Evolutionary conservation across 2,113 vertebrate genomes (phyloP).

Genomic region (Cyprinodon variegatus): DNA sequence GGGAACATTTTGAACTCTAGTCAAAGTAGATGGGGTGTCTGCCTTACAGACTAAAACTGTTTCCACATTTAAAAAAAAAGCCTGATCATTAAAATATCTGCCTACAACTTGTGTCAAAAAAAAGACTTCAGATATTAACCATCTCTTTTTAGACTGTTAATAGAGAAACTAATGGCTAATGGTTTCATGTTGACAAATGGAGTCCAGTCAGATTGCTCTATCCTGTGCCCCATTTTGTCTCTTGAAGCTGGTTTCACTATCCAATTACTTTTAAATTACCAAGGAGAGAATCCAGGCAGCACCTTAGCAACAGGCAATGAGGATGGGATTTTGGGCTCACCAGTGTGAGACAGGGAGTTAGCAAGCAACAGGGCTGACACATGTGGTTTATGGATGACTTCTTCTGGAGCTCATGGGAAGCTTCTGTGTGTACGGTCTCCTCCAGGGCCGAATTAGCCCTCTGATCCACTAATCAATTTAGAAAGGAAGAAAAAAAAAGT

Average conservation of each 20-base stretch:
- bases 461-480: conserved; percentile 79
- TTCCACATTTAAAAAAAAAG: too few species aligned
- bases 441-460: conserved; percentile 74
- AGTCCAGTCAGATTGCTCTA: conserved; percentile 41
- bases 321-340: conserved; percentile 28
- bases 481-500: conserved; percentile 67
- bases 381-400: conserved; percentile 64
- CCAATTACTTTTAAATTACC: conserved; percentile 69
- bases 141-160: background rate
- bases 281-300: conserved; percentile 37
- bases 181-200: conserved; percentile 29
- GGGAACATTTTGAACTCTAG: too few species aligned
- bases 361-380: conserved; percentile 50
- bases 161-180: conserved; percentile 6
- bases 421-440: conserved; percentile 60
- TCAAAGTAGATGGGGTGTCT: too few species aligned
- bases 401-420: conserved; percentile 56
- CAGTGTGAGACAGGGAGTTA: conserved; percentile 53
- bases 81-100: too few species aligned
- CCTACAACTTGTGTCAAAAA: background rate
- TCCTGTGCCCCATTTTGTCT: conserved; percentile 9
- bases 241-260: conserved; percentile 32
- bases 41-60: too few species aligned
- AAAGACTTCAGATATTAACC: conserved; percentile 7
- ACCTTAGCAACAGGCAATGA: conserved; percentile 41